Base-by-base conservation (phyloP, 35 echinoderm and acorn worm genomes). In the Acanthaster planci region DNA sequence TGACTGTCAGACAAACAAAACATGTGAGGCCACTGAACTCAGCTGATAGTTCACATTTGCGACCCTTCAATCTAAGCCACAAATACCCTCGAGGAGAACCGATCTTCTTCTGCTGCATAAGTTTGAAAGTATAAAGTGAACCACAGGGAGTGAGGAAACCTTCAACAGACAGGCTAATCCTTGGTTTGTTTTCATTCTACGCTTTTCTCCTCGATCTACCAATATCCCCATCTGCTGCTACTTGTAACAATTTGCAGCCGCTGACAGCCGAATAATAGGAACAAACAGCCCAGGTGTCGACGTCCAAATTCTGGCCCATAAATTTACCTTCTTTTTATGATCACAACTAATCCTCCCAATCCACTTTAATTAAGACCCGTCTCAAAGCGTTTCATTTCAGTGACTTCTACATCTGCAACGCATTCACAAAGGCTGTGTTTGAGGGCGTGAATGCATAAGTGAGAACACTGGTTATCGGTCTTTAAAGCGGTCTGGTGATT, bases 111-210 rank as follows among this genome's bases (percentile, higher is more conserved):
- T 47, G 42, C 42, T 47, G 4, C 42, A 12, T 47, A 47, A 47
- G 42, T 47, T 47, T 12, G 4, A 12, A 47, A 47, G 42, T 47
- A 47, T 47, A 12, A 47, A 47, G 12, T 47, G 42, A 47, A 12
- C 12, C 12, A 12, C 12, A 6, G 4, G 12, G 12, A 47, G 12
- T 47, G 42, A 47, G 4, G 42, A 47, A 12, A 12, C 42, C 42
- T 47, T 47, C 12, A 47, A 47, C 12, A 47, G 6, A 31, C n/a
- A n/a, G 34, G 30, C 64, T 72, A 72, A 72, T 72, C 64, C 64
- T 72, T 8, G 30, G 64, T 72, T 72, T 72, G 64, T 72, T 72
- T 72, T 72, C 64, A 72, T 72, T 72, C 30, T 29, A 34, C 64
- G 30, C 64, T 34, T 34, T 26, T 72, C 34, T 6, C 22, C 34